A percentile compares a stretch with the other conserved stretches of the same genome.
Evolutionary conservation across 1,140 invertebrate species (phyloP).

Genomic region (Capitella teleta): DNA sequence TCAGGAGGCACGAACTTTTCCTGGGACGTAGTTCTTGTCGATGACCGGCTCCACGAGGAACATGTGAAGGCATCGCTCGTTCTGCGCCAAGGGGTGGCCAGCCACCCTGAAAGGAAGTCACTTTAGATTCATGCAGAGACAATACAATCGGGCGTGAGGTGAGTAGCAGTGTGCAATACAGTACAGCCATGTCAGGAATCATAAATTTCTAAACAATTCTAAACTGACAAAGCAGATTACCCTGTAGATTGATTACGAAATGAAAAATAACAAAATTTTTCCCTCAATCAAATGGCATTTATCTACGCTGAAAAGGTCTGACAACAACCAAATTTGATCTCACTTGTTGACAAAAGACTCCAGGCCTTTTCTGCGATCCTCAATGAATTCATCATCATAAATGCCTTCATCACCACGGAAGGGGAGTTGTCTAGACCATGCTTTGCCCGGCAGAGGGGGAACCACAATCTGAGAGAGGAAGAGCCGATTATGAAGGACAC

Average conservation of each 20-base stretch:
- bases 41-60: conserved; percentile 94
- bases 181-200: too few species aligned
- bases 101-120: conserved; percentile 66
- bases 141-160: too few species aligned
- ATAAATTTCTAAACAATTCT: background rate
- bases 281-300: too few species aligned
- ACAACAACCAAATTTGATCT: conserved; percentile 11
- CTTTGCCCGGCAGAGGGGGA: conserved; percentile 92
- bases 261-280: background rate
- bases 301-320: too few species aligned
- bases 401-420: conserved; percentile 98
- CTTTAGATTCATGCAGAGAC: too few species aligned
- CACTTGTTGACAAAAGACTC: conserved; percentile 97
- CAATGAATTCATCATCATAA: conserved; percentile 99
- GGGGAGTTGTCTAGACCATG: conserved; percentile 93
- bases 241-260: background rate
- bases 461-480: conserved; percentile 74
- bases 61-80: conserved; percentile 98
- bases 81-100: conserved; percentile 98
- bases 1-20: conserved; percentile 91
- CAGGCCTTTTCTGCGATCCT: conserved; percentile 92
- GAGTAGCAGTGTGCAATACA: too few species aligned
- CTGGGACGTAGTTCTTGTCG: conserved; percentile 98
- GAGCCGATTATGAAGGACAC: background rate
- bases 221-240: background rate